These are phyloP conservation scores for Perizoma flavofasciatum DNA, from an alignment of 2,888 invertebrate genomes.

Conservation along the genomic window DNA sequence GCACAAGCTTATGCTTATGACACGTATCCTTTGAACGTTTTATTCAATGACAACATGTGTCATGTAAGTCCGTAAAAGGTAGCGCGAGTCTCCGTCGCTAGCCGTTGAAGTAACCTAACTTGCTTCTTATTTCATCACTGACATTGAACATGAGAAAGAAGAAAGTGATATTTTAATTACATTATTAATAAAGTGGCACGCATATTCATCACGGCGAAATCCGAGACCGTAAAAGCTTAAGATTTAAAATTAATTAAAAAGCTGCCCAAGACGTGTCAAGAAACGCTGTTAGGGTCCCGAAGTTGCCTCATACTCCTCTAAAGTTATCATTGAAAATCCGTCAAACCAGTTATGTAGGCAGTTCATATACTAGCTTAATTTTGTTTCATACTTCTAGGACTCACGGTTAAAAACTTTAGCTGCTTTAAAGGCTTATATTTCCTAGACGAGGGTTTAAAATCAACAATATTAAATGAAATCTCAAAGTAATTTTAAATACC, in stretches of 20 bases:
- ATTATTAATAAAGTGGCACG: slow-evolving; percentile 58
- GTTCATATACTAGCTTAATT: too few species aligned
- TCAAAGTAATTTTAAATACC: too few species aligned
- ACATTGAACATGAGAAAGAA: slow-evolving; percentile 57
- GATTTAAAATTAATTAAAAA: slow-evolving; percentile 73
- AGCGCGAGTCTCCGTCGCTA: slow-evolving; percentile 38
- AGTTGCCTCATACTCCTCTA: too few species aligned
- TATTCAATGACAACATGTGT: slow-evolving; percentile 55
- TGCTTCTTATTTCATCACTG: slow-evolving; percentile 40
- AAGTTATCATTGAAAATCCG: too few species aligned
- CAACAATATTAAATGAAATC: too few species aligned
- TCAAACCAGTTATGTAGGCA: too few species aligned
- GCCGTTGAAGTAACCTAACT: slow-evolving; percentile 42
- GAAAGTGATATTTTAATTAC: slow-evolving; percentile 65
- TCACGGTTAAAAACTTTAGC: too few species aligned
- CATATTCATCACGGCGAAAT: slow-evolving; percentile 57
- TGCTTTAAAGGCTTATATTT: too few species aligned
- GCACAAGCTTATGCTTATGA: slow-evolving; percentile 41
- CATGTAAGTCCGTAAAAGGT: slow-evolving; percentile 53
- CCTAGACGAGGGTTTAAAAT: too few species aligned
- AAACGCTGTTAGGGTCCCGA: too few species aligned
- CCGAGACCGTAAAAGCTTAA: slow-evolving; percentile 56
- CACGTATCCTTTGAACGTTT: slow-evolving; percentile 45
- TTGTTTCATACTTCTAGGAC: too few species aligned
- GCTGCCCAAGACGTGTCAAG: too few species aligned